Evolutionary conservation across 1,140 invertebrate genomes (phyloP), one percentile per base, ranked within the genome.

Genomic region (Aphaenogaster rudis): DNA sequence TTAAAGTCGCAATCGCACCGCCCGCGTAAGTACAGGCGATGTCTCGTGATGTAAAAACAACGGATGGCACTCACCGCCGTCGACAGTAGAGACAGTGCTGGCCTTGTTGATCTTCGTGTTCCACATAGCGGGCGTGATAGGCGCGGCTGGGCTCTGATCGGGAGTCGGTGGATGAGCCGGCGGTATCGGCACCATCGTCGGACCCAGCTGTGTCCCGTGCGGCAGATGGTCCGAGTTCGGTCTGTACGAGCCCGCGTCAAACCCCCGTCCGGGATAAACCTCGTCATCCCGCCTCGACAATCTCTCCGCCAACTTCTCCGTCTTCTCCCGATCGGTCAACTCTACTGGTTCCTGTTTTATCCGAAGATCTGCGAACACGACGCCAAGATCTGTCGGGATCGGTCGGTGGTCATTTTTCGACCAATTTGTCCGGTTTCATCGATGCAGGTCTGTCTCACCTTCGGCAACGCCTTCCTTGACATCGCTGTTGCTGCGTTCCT

Each of bases 281-380:
- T 96, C 95, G 36, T 93, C 92, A 15, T 69, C 66, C 42, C 66
- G 66, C n/a, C 15, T 69, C 21, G 94, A 95, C 11, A 95, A 94
- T 88, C 96, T 95, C 81, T 96, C 96, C 0, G 95, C 93, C 76
- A 95, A 87, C 88, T 94, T 96, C 13, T 95, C 95, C 28, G 92
- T 93, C 64, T 95, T 95, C 61, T 96, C 96, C 54, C 96, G 96
- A 90, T 96, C 96, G 59, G 90, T 92, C 77, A 96, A 77, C 13
- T 94, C 84, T 50, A 94, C 89, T 39, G 96, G 96, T 93, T 97
- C 96, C 92, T 96, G 96, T 92, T 97, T 97, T 93, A 97, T 96
- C 91, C 96, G 95, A 82, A 97, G 95, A 96, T 97, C 96, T 97
- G 81, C 33, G 28, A 17, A 88, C 39, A 61, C 42, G 4, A 57